Conservation (phyloP, 2,888 invertebrate genomes). For the Agrochola litura region DNA sequence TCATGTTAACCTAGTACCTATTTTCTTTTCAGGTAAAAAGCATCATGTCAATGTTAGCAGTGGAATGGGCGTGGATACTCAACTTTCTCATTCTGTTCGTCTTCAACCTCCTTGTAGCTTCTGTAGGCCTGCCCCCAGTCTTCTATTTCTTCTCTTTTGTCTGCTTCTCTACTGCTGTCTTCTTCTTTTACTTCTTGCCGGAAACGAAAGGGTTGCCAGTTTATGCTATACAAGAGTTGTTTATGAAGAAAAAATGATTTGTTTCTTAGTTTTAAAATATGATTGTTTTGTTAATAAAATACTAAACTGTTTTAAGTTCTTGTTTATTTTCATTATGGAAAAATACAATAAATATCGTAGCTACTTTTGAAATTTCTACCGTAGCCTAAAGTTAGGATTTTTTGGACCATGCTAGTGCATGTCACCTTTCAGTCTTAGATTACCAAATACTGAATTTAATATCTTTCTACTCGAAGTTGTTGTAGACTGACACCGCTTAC, state of each 20-base stretch:
- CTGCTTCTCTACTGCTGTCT: conserved; percentile 70
- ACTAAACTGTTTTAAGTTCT: background rate
- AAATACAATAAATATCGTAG: background rate
- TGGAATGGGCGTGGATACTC: conserved; percentile 79
- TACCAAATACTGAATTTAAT: background rate
- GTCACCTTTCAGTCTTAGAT: background rate
- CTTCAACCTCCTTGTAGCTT: conserved; percentile 73
- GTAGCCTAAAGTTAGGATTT: background rate
- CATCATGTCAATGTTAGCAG: conserved; percentile 73
- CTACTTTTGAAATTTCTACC: background rate
- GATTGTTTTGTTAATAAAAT: background rate
- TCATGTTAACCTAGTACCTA: conserved; percentile 15
- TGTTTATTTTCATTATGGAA: background rate
- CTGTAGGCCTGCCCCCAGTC: conserved; percentile 73
- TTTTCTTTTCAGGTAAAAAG: conserved; percentile 75
- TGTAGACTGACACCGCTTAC: background rate
- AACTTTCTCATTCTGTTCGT: conserved; percentile 76
- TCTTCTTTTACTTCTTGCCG: conserved; percentile 71
- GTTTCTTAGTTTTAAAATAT: background rate
- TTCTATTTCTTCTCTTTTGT: conserved; percentile 77
- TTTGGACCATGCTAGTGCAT: background rate
- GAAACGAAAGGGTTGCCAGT: conserved; percentile 80
- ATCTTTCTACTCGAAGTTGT: background rate
- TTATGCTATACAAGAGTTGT: conserved; percentile 75
- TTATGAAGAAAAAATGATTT: conserved; percentile 56